Conservation (phyloP, 2,888 invertebrate genomes). For the Ochropleura leucogaster region DNA sequence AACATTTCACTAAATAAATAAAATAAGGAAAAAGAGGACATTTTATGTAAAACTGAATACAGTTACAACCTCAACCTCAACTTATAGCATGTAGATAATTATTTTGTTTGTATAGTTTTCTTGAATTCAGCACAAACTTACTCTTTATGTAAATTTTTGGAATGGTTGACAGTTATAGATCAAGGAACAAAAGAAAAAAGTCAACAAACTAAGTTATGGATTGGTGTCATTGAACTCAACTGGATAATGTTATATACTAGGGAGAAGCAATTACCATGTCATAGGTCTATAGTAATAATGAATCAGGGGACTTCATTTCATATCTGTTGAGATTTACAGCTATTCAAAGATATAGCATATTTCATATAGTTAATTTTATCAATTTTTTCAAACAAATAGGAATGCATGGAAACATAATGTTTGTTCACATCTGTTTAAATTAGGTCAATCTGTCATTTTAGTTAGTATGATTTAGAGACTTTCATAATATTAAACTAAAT, state of each 20-base stretch:
- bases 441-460: conserved; percentile 22
- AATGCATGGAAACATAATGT: not conserved
- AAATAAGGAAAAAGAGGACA: not conserved
- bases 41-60: not conserved
- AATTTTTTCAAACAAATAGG: not conserved
- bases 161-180: not conserved
- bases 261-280: not conserved
- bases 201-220: not conserved
- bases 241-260: conserved; percentile 7
- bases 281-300: not conserved
- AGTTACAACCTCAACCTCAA: not conserved
- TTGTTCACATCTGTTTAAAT: conserved; percentile 26
- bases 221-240: conserved; percentile 19
- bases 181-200: not conserved
- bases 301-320: not conserved
- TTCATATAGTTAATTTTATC: not conserved
- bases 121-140: not conserved
- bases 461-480: not conserved
- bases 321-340: not conserved
- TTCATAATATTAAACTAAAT: not conserved
- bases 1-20: not conserved
- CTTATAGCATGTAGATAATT: not conserved
- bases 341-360: not conserved
- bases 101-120: conserved; percentile 2
- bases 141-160: not conserved